Percentiles rank a stretch among this genome's conserved stretches.
Evolutionary conservation across 2,888 invertebrate genomes (phyloP).

Genomic region (Cryptosula pallasiana): DNA sequence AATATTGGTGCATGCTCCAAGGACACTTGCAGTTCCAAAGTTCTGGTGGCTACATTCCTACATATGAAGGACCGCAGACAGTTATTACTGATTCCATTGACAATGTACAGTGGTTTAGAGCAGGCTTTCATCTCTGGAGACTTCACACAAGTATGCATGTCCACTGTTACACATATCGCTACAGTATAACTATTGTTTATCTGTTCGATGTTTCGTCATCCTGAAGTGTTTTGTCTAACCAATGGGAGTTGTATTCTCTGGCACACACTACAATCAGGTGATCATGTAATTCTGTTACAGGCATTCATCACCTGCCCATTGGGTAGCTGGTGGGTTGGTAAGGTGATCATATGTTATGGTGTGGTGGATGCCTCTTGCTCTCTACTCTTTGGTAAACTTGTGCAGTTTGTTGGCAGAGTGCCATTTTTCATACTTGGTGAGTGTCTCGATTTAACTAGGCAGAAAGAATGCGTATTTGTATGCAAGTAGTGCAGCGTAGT

Average conservation of each 20-base stretch:
- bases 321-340: slow-evolving; percentile 84
- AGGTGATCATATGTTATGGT: no score
- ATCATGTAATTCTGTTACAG: no score
- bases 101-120: slow-evolving; percentile 46
- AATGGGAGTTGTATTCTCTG: no score
- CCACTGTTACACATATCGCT: no score
- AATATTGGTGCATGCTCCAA: neutral
- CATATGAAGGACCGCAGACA: slow-evolving; percentile 32
- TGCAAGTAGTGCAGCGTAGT: no score
- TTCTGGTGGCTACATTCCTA: slow-evolving; percentile 38
- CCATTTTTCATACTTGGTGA: slow-evolving; percentile 62
- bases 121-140: slow-evolving; percentile 49
- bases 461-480: no score
- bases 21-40: slow-evolving; percentile 28
- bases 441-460: no score
- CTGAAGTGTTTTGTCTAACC: no score
- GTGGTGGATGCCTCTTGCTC: no score
- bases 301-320: slow-evolving; percentile 49
- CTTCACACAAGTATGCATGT: slow-evolving; percentile 51
- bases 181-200: no score
- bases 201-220: no score
- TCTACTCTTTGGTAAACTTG: slow-evolving; percentile 79
- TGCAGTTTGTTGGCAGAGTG: slow-evolving; percentile 84
- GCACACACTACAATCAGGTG: no score
- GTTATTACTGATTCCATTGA: slow-evolving; percentile 42